Evolutionary conservation across 2,888 invertebrate genomes (phyloP), one percentile per base, ranked within the genome.

Genomic region (Pristionchus entomophagus): DNA sequence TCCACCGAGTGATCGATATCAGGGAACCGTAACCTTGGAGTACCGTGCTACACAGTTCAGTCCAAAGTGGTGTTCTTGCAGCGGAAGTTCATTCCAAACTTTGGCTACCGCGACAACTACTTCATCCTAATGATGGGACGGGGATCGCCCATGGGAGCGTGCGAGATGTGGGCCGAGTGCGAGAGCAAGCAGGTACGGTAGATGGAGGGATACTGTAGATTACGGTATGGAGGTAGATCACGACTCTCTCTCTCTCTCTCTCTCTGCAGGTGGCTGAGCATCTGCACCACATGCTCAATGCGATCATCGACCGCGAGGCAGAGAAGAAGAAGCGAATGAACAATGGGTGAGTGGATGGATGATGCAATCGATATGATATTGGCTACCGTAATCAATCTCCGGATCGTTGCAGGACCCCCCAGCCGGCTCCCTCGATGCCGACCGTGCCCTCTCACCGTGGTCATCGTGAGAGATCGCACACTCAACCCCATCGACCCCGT

Each of bases 81-180:
- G 89, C 87, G 91, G 12, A 86, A 81, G 73, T 88, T 88, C 62
- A 86, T 92, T 35, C 89, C 91, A 1, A 87, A 62, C 38, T 92
- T 88, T 83, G 91, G 91, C 1, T 86, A 35, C 73, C 88, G 87
- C 12, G 91, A 91, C 51, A 88, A 88, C 38, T 92, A 88, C 73
- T 92, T 92, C 87, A 86, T 91, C 77, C 87, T 92, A 38, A 83
- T 89, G 49, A 88, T 92, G 77, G 92, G 92, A 4, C 85, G 90
- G 32, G 88, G 89, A 14, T 86, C 89, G 17, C 87, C 89, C 0
- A 88, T 88, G 84, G 90, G 90, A 19, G 87, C 88, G 17, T 89
- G 89, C 84, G 91, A 91, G 65, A 53, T 92, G 62, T 86, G 84
- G 78, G 65, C 56, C 10, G 53, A 87, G 78, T 56, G 62, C 38